A percentile compares a stretch with the other conserved stretches of the same genome.
Evolutionary conservation across 1,140 invertebrate genomes (phyloP).

Genomic region (Hyphantria cunea): DNA sequence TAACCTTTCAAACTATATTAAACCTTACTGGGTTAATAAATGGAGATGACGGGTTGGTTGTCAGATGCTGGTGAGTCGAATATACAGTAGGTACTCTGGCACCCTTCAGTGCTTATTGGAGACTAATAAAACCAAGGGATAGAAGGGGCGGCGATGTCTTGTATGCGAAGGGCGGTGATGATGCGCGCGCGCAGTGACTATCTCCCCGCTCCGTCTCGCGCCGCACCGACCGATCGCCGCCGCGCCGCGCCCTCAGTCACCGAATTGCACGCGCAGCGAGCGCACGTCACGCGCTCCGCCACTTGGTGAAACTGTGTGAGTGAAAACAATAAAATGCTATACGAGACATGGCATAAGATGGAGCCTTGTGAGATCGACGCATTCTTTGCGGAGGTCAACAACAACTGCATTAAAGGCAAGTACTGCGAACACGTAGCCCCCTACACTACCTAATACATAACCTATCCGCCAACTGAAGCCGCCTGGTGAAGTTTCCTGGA

Average conservation of each 20-base stretch:
- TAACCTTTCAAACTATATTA: too few relatives aligned
- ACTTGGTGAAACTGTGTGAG: not conserved
- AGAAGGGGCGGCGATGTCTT: slow-evolving; percentile 18
- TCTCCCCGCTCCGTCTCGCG: slow-evolving; percentile 33
- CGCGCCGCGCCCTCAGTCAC: slow-evolving; percentile 37
- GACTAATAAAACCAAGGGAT: not conserved
- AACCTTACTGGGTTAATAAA: not conserved
- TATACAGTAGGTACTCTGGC: not conserved
- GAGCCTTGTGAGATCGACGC: slow-evolving; percentile 60
- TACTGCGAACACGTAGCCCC: not conserved
- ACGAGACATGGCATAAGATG: slow-evolving; percentile 56
- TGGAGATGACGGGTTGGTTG: not conserved
- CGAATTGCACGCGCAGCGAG: slow-evolving; percentile 34
- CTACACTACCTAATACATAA: not conserved
- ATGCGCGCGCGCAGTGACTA: slow-evolving; percentile 9
- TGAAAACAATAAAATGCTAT: slow-evolving; percentile 52
- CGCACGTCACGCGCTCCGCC: slow-evolving; percentile 26
- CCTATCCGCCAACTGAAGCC: too few relatives aligned
- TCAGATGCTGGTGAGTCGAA: not conserved
- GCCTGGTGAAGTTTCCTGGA: too few relatives aligned
- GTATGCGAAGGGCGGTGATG: slow-evolving; percentile 24
- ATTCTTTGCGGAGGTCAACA: slow-evolving; percentile 67
- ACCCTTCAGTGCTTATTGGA: not conserved
- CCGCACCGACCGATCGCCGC: slow-evolving; percentile 19
- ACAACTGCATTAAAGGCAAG: slow-evolving; percentile 63